Evolutionary conservation across 2,113 vertebrate genomes (phyloP), one percentile per base, ranked within the genome.

Genomic region (Raja brachyura): DNA sequence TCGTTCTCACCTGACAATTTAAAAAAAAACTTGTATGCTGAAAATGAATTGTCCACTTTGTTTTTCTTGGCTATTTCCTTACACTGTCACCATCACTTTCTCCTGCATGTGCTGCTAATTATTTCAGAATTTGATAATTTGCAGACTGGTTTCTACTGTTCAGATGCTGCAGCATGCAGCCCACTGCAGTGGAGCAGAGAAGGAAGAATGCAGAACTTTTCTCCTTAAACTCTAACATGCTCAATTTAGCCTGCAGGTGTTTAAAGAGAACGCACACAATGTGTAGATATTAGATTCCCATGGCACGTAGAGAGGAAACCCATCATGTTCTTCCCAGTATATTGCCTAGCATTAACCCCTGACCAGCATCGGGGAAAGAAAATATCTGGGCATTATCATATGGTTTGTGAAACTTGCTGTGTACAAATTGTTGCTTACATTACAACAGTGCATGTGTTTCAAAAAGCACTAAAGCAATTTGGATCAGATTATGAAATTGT

Each of bases 11-110:
- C 28, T 86, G 81, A 85, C 54, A 63, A n/a, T 63, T 86, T n/a
- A 63, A n/a, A n/a, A n/a, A n/a, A n/a, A n/a, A 63, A 86, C 61
- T 63, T 86, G 59, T 25, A 18, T 86, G 56, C 83, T 63, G 56
- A 86, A 86, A 86, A 86, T 86, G 10, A 86, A 86, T 86, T 86
- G 83, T 63, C 59, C 56, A 63, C 83, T 86, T 86, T 86, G n/a
- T n/a, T n/a, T n/a, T 63, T 86, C 83, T 86, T 86, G 83, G 83
- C 83, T 86, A 14, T 63, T 86, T 63, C 59, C 56, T 86, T 86
- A 63, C 83, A 25, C 83, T 86, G 83, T 86, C 83, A 86, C 83
- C 83, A 56, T 86, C 56, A 63, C 56, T 56, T 86, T 86, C 56
- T 31, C 59, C 61, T 86, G 61, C 59, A 86, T 63, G 61, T 86